Evolutionary conservation across 2,113 vertebrate genomes (phyloP).

Genomic region (Trogon melanurus): DNA sequence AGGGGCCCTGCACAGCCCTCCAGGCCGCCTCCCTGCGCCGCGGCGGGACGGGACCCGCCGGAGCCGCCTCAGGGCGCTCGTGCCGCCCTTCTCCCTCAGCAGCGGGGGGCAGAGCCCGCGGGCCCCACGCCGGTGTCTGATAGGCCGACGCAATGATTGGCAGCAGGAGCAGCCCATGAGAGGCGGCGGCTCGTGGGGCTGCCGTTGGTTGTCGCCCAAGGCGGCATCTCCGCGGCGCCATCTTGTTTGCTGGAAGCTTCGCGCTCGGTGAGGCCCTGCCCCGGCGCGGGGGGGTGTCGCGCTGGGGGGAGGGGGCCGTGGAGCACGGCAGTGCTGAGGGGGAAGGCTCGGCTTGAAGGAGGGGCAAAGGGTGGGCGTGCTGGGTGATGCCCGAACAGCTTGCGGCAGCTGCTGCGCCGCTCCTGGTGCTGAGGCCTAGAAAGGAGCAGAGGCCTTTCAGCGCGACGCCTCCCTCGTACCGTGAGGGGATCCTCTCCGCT

Average conservation of each 20-base stretch:
- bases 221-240: accelerated
- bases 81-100: accelerated
- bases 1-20: no score
- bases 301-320: background rate
- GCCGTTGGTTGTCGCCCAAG: accelerated
- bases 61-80: accelerated
- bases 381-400: accelerated
- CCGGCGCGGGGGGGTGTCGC: accelerated
- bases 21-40: no score
- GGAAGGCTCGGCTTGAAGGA: no score
- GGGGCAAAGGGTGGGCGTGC: accelerated
- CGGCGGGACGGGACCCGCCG: accelerated
- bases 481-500: background rate
- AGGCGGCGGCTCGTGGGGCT: accelerated
- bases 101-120: accelerated
- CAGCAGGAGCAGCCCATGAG: background rate
- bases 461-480: accelerated
- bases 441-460: background rate
- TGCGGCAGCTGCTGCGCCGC: background rate
- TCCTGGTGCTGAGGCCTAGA: background rate
- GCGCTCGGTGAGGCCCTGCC: accelerated
- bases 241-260: background rate
- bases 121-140: accelerated
- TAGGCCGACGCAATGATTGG: background rate
- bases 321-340: no score